A percentile compares a stretch with the other conserved stretches of the same genome.
Evolutionary conservation across 1,140 invertebrate genomes (phyloP).

Genomic region (Homalodisca vitripennis): DNA sequence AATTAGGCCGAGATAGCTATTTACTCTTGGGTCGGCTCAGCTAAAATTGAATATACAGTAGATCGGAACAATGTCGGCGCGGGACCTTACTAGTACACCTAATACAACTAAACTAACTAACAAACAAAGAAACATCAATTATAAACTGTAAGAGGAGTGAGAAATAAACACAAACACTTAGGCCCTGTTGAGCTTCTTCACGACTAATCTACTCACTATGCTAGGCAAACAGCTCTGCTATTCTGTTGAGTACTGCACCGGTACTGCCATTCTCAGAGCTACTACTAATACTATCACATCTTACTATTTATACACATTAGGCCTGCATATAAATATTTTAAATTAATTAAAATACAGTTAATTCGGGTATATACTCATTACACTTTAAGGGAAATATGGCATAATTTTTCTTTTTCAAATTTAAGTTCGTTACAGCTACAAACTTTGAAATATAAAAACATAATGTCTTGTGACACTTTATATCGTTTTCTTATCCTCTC

Average conservation of each 20-base stretch:
- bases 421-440: too few relatives aligned
- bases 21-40: slow-evolving; percentile 5
- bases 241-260: not conserved
- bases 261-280: not conserved
- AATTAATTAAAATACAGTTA: too few relatives aligned
- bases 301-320: slow-evolving; percentile 17
- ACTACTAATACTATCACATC: too few relatives aligned
- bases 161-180: slow-evolving; percentile 28
- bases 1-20: slow-evolving; percentile 17
- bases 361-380: too few relatives aligned
- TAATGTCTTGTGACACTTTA: too few relatives aligned
- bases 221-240: not conserved
- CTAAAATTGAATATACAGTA: not conserved
- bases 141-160: too few relatives aligned
- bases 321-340: slow-evolving; percentile 13
- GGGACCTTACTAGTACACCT: not conserved
- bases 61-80: not conserved
- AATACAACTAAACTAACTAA: slow-evolving; percentile 5
- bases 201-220: too few relatives aligned
- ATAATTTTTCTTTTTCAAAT: too few relatives aligned
- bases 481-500: too few relatives aligned
- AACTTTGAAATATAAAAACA: too few relatives aligned
- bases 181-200: slow-evolving; percentile 20
- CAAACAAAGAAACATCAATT: not conserved
- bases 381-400: too few relatives aligned